These are phyloP conservation scores for Euleptes europaea DNA, from an alignment of 2,113 vertebrate species.

Conservation along the genomic window DNA sequence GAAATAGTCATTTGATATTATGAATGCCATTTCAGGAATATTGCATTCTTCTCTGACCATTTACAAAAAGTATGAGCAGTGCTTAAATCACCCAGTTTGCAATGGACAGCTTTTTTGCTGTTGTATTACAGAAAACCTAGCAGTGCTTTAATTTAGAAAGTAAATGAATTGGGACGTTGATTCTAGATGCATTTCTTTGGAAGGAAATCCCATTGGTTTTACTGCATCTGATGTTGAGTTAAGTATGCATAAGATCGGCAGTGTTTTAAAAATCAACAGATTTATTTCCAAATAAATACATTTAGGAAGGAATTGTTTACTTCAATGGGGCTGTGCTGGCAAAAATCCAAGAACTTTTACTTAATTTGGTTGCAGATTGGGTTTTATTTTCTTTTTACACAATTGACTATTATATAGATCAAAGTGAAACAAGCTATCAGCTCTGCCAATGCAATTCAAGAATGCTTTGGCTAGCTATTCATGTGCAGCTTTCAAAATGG, in stretches of 20 bases:
- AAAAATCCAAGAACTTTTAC: not conserved
- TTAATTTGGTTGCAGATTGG: not conserved
- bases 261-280: not conserved
- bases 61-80: not conserved
- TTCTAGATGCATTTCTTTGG: not conserved
- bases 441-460: constrained; percentile 7
- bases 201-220: not conserved
- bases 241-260: not conserved
- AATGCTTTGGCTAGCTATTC: constrained; percentile 2
- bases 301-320: not conserved
- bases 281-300: not conserved
- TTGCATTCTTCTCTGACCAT: not conserved
- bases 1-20: not conserved
- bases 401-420: not conserved
- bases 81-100: not conserved
- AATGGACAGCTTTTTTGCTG: not conserved
- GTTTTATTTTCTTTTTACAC: not conserved
- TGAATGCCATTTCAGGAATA: not conserved
- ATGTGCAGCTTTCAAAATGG: not conserved
- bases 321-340: not conserved
- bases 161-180: not conserved
- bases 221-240: not conserved
- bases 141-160: not conserved
- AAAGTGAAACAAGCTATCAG: not conserved
- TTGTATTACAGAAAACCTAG: not conserved